These are phyloP conservation scores for Dipodomys stephensi DNA, from an alignment of 2,113 vertebrate genomes.

Conservation along the genomic window DNA sequence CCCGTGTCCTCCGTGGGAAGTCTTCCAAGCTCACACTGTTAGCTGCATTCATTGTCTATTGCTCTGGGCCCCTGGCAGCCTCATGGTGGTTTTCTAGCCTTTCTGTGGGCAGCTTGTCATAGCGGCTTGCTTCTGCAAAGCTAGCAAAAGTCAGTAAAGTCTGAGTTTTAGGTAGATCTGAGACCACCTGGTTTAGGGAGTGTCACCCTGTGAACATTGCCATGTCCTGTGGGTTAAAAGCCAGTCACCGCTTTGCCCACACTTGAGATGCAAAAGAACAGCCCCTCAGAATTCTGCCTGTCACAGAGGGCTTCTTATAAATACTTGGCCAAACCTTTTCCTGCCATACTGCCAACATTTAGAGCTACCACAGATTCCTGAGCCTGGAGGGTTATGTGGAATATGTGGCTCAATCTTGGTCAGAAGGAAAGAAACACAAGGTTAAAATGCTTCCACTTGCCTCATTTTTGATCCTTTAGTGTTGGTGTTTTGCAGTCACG, in stretches of 20 bases:
- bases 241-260: not conserved
- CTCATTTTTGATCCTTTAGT: not conserved
- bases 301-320: not conserved
- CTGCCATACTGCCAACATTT: not conserved
- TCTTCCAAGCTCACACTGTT: not conserved
- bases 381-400: rapidly evolving
- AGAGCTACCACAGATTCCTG: rapidly evolving
- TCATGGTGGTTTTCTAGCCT: not conserved
- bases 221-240: not conserved
- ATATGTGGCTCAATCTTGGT: not conserved
- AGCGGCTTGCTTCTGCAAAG: not conserved
- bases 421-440: not conserved
- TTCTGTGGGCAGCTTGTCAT: not conserved
- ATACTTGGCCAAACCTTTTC: not conserved
- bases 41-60: not conserved
- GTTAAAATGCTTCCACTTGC: too few relatives aligned
- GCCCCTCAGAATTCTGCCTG: not conserved
- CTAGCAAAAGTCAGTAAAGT: not conserved
- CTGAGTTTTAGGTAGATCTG: not conserved
- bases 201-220: not conserved
- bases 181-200: not conserved
- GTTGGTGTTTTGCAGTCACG: not conserved
- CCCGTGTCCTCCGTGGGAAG: not conserved
- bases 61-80: not conserved
- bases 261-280: not conserved